These are phyloP conservation scores for Actinemys pallida DNA, from an alignment of 2,113 vertebrate genomes.

Conservation along the genomic window DNA sequence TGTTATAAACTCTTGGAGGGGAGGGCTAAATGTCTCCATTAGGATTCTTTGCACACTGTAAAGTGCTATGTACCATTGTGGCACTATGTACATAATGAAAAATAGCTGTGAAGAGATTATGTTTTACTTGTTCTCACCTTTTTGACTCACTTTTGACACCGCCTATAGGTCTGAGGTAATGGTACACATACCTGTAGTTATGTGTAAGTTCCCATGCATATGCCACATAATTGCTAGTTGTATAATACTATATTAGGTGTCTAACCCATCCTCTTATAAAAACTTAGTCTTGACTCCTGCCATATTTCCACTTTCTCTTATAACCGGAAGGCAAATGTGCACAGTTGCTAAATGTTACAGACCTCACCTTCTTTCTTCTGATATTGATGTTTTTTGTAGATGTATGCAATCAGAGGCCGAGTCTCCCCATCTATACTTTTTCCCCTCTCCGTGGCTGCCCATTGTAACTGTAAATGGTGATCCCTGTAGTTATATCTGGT, in stretches of 20 bases:
- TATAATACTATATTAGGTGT: neutral
- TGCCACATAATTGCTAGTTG: accelerated
- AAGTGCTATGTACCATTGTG: accelerated
- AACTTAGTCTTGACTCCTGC: neutral
- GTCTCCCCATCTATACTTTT: neutral
- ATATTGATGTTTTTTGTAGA: neutral
- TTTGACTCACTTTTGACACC: neutral
- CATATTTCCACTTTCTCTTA: neutral
- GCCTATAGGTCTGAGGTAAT: neutral
- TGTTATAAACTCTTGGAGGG: neutral
- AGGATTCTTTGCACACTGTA: neutral
- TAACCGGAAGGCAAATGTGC: neutral
- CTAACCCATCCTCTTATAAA: neutral
- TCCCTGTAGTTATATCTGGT: neutral
- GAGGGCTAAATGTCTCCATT: neutral
- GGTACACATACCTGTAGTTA: neutral
- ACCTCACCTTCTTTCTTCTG: neutral
- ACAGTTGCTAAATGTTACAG: accelerated
- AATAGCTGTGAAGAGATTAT: neutral
- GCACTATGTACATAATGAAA: neutral
- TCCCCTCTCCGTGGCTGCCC: neutral
- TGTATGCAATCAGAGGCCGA: neutral
- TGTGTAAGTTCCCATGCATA: accelerated
- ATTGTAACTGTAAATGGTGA: neutral
- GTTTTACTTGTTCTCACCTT: neutral